Base-by-base conservation (phyloP, 37 sponge, comb jelly and placozoan genomes). In the Cladorhizidae sp. region DNA sequence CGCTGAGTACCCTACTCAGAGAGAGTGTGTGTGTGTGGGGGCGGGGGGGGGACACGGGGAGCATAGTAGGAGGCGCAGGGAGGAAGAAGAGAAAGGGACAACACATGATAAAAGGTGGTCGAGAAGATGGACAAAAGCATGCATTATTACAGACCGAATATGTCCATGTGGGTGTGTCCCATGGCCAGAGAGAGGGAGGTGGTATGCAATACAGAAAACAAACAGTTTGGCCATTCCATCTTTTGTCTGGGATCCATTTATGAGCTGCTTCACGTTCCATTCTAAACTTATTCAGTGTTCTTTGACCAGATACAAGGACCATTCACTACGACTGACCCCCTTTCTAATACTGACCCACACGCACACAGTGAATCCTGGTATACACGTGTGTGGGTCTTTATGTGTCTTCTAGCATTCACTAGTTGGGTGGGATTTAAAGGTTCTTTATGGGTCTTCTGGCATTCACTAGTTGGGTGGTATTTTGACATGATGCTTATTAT, bases 1-100 rank as follows among this genome's bases (percentile, higher is more conserved):
- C 80, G 74, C 64, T 90, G 85, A 6, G 94, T 94, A 12, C 94
- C 94, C 82, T 90, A 22, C 49, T 45, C 49, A 45, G 49, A 45
- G 49, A 45, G 49, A 9, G 49, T 12, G 49, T 5, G 49, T 12
- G 49, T 12, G 49, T 12, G 49, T 17, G 29, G 15, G 72, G 72
- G 50, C 9, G 50, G 50, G 72, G 14, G 50, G 20, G 51, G 26
- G 75, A 56, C 25, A 49, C 25, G 38, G 64, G 39, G 78, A 37
- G 78, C n/a, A n/a, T n/a, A 40, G 78, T 62, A 64, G 21, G 78
- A 77, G 75, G 55, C 58, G 65, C 37, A 37, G 52, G 54, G 73
- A 63, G 78, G 62, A 64, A 72, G 49, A 62, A 81, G 72, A 32
- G 81, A 70, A 61, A 55, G 81, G 56, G 81, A 55, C 61, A 70